Percentiles rank a stretch among this genome's conserved stretches.
phyloP scores from a whole-genome alignment of 2,888 invertebrate genomes.

The Lymantria monacha region DNA sequence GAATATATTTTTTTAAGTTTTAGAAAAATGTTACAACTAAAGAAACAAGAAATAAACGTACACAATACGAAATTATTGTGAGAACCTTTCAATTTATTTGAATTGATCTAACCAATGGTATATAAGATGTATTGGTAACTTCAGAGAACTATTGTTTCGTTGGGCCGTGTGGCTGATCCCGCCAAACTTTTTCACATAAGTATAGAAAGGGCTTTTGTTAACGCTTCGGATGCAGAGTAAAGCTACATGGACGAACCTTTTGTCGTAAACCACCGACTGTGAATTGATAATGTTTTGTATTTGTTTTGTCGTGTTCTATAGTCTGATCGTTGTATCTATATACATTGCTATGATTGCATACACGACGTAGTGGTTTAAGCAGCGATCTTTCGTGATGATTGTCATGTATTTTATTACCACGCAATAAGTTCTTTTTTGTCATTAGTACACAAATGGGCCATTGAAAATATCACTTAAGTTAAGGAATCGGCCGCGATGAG shows the following conservation, averaged over 20 bases:
- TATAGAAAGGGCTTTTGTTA: conserved; percentile 55
- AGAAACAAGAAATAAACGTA: no score
- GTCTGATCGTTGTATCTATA: conserved; percentile 4
- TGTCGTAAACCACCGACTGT: conserved; percentile 66
- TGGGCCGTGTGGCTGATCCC: conserved; percentile 27
- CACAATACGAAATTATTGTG: no score
- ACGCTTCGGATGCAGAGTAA: conserved; percentile 43
- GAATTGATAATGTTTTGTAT: conserved; percentile 67
- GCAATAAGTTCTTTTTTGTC: no score
- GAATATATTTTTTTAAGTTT: no score
- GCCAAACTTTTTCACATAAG: conserved; percentile 47
- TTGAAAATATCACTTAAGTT: no score
- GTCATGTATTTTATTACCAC: no score
- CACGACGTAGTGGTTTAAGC: no score
- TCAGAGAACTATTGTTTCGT: conserved; percentile 20
- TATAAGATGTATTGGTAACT: conserved; percentile 16
- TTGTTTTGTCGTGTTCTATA: conserved; percentile 45
- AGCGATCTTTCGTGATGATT: no score
- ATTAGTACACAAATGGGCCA: no score
- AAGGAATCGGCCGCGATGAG: no score
- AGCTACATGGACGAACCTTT: conserved; percentile 58
- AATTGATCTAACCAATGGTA: neutral
- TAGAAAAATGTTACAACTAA: no score
- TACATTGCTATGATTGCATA: neutral
- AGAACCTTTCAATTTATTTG: neutral